Percentiles rank a stretch among this genome's conserved stretches.
Evolutionary conservation across 2,888 invertebrate genomes (phyloP).

Genomic region (Sphinx pinastri): DNA sequence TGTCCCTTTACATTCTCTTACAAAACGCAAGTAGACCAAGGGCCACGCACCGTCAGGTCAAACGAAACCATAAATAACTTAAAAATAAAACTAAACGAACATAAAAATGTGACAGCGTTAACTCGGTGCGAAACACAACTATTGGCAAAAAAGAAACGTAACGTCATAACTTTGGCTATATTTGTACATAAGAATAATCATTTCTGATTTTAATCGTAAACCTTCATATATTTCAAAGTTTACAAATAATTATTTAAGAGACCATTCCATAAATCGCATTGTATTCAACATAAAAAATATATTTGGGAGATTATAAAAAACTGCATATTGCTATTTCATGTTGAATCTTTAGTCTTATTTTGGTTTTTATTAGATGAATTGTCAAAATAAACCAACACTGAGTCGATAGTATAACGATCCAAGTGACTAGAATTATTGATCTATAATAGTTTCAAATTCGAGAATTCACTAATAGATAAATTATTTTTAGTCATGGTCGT

Average conservation of each 20-base stretch:
- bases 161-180: constrained; percentile 8
- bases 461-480: background rate
- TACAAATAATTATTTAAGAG: constrained; percentile 13
- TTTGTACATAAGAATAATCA: constrained; percentile 17
- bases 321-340: constrained; percentile 3
- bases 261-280: background rate
- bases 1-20: constrained; percentile 8
- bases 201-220: background rate
- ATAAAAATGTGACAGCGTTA: constrained; percentile 19
- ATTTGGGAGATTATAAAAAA: background rate
- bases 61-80: constrained; percentile 18
- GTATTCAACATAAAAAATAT: constrained; percentile 11
- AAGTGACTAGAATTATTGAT: constrained; percentile 11
- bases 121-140: constrained; percentile 14
- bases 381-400: background rate
- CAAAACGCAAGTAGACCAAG: constrained; percentile 15
- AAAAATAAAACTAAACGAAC: constrained; percentile 17
- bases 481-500: background rate
- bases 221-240: background rate
- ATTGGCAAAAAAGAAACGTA: background rate
- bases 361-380: background rate
- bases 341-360: background rate
- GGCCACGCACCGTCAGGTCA: background rate
- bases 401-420: background rate
- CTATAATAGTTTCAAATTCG: background rate